Evolutionary conservation across 2,113 vertebrate genomes (phyloP).

Genomic region (Forbesichthys papilliferus): DNA sequence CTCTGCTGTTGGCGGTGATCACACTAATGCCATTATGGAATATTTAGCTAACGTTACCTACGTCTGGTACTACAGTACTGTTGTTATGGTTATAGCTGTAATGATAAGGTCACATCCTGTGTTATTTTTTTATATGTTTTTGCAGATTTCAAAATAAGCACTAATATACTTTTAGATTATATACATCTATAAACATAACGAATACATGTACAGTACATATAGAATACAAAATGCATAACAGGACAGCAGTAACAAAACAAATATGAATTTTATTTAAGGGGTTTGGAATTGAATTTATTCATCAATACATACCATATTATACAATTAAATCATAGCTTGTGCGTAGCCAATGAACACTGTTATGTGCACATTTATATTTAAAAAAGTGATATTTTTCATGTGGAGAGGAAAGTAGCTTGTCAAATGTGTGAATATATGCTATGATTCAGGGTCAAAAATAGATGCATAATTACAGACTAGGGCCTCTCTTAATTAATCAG

Average conservation of each 20-base stretch:
- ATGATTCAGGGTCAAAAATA: constrained; percentile 72
- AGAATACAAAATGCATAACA: no score
- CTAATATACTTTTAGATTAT: no score
- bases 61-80: background rate
- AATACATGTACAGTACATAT: no score
- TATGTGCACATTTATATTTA: constrained; percentile 24
- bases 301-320: no score
- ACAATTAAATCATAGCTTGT: background rate
- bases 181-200: no score
- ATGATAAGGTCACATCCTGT: no score
- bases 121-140: no score
- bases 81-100: background rate
- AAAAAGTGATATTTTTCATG: constrained; percentile 1
- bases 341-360: background rate
- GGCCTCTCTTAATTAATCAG: constrained; percentile 80
- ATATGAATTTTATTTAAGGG: no score
- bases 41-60: background rate
- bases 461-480: constrained; percentile 80
- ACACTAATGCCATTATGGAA: background rate
- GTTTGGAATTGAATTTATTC: no score
- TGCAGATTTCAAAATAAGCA: no score
- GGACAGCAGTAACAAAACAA: no score
- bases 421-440: constrained; percentile 56
- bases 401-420: constrained; percentile 20
- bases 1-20: background rate